Evolutionary conservation across 2,113 vertebrate genomes (phyloP), one percentile per base, ranked within the genome.

Genomic region (Carollia perspicillata): DNA sequence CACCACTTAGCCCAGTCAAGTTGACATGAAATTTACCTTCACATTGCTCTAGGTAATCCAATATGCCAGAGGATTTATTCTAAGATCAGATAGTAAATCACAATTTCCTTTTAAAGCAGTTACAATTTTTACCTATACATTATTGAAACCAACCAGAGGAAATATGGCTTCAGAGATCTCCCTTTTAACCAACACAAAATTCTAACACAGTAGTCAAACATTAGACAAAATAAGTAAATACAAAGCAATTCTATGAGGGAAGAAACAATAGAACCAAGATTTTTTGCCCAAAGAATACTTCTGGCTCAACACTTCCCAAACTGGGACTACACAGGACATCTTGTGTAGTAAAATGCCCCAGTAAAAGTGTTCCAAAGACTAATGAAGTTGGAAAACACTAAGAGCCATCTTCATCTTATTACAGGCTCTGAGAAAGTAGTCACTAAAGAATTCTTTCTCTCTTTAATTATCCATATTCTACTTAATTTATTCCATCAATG

Each of bases 91-190:
- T 94, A 95, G 85, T 84, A 94, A 95, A 65, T 88, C 89, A 89
- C 88, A 97, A 97, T 97, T 97, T 96, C 90, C 96, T 97, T 95
- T 83, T 49, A 88, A 95, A 97, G 35, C 63, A 83, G 5, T 85
- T 95, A 93, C 6, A 90, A 68, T 93, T 91, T 95, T 95, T 74
- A 91, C 66, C 55, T 71, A 22, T 11, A 26, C 18, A 20, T 95
- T 91, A 95, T 78, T 88, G 75, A 97, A 96, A 96, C 44, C 60
- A 88, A 89, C 6, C 6, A 78, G 35, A 18, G 2, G 2, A 68
- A 60, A 33, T 92, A 26, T 84, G 7, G 53, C 58, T 84, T 91
- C 49, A 35, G 63, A 80, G 71, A 63, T 5, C 30, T n/a, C 26
- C 4, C 28, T 88, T 13, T 92, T 42, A 51, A 86, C 12, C 12